A percentile compares a stretch with the other conserved stretches of the same genome.
These are phyloP conservation scores for Euwallacea fornicatus DNA, from an alignment of 1,140 invertebrate species.

Conservation along the genomic window DNA sequence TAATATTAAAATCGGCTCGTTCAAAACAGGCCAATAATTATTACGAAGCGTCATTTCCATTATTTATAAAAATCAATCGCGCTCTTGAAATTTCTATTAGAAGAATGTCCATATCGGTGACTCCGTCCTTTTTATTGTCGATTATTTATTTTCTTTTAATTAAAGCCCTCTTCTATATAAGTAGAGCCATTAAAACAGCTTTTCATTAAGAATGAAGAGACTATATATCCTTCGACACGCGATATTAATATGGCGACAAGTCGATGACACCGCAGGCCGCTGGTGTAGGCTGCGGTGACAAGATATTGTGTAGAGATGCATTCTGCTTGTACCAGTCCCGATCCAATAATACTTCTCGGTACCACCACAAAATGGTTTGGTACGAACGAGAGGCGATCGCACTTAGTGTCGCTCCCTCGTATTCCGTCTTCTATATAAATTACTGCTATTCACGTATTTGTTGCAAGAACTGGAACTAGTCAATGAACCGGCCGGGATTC, in stretches of 20 bases:
- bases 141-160: conserved; percentile 45
- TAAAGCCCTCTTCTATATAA: conserved; percentile 46
- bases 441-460: conserved; percentile 45
- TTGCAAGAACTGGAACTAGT: conserved; percentile 45
- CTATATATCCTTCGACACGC: conserved; percentile 46
- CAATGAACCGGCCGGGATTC: conserved; percentile 46
- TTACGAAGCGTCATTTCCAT: conserved; percentile 23
- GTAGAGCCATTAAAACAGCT: conserved; percentile 46
- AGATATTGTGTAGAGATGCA: conserved; percentile 39
- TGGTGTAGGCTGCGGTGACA: conserved; percentile 50
- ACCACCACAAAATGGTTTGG: no score
- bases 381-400: no score
- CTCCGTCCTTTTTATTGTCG: conserved; percentile 27
- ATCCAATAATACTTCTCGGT: background rate
- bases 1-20: conserved; percentile 8
- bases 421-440: conserved; percentile 40
- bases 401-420: no score
- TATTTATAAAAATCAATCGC: conserved; percentile 21
- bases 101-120: conserved; percentile 29
- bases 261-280: conserved; percentile 46
- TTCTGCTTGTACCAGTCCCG: conserved; percentile 2
- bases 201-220: conserved; percentile 47
- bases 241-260: conserved; percentile 52
- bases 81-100: conserved; percentile 35
- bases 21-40: conserved; percentile 23